These are phyloP conservation scores for Cinclus mexicanus DNA, from an alignment of 2,113 vertebrate genomes.

Conservation along the genomic window DNA sequence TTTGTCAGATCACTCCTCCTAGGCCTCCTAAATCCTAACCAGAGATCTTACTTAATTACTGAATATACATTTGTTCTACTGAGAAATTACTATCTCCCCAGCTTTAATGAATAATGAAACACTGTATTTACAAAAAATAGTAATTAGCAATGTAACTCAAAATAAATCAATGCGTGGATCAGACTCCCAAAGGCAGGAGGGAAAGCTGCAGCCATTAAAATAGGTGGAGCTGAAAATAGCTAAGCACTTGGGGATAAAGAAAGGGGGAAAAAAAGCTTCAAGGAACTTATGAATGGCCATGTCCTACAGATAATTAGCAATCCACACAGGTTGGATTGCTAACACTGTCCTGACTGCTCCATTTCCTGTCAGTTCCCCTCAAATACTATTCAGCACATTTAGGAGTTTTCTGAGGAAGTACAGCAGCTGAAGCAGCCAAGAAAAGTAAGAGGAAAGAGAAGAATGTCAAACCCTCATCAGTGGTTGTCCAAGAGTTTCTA, in stretches of 20 bases:
- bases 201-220: conserved; percentile 61
- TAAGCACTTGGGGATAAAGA: neutral
- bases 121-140: conserved; percentile 17
- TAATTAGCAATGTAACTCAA: conserved; percentile 70
- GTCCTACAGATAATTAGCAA: neutral
- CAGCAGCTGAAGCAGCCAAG: neutral
- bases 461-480: neutral
- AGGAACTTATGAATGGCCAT: neutral
- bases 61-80: neutral
- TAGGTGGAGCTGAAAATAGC: conserved; percentile 59
- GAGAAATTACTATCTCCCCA: conserved; percentile 37
- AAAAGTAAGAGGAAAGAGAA: neutral
- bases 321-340: neutral
- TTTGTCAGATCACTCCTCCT: neutral
- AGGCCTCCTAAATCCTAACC: neutral
- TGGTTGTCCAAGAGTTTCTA: neutral
- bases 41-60: neutral
- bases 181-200: conserved; percentile 43
- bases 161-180: conserved; percentile 55
- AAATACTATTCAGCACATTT: neutral
- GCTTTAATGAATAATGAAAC: conserved; percentile 52
- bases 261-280: neutral
- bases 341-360: neutral
- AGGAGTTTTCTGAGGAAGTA: neutral
- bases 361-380: neutral